Evolutionary conservation across 2,113 vertebrate genomes (phyloP).

Genomic region (Alethe castanea): DNA sequence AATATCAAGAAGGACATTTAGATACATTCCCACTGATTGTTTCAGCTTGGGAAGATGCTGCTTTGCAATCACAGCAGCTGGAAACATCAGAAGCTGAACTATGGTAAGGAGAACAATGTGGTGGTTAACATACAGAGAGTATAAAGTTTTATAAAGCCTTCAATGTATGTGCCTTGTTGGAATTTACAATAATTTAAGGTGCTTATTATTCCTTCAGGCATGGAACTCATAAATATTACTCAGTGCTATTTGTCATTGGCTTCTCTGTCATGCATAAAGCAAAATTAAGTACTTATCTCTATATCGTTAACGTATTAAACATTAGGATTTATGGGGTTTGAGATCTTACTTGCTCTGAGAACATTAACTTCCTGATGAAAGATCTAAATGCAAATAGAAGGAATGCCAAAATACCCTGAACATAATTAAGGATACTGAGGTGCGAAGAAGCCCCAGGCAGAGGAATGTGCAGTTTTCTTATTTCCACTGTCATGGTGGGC

Average conservation of each 20-base stretch:
- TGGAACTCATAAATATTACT: conserved; percentile 63
- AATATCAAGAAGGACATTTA: neutral
- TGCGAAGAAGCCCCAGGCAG: conserved; percentile 36
- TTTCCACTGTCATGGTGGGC: conserved; percentile 41
- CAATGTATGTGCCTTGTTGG: conserved; percentile 48
- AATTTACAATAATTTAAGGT: conserved; percentile 60
- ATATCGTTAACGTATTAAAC: conserved; percentile 57
- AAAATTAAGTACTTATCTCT: conserved; percentile 69
- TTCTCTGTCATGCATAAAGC: conserved; percentile 58
- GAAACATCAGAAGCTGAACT: neutral
- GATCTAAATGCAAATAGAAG: conserved; percentile 48
- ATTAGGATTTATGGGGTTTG: conserved; percentile 62
- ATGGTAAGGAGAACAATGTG: neutral
- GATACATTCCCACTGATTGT: neutral
- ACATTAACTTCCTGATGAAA: conserved; percentile 63
- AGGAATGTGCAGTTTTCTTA: conserved; percentile 13
- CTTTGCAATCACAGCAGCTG: neutral
- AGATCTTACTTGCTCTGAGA: conserved; percentile 53
- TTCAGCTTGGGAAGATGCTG: neutral
- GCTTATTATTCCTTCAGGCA: conserved; percentile 53
- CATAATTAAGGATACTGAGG: conserved; percentile 47
- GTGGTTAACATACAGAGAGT: neutral
- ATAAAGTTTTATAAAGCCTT: conserved; percentile 57
- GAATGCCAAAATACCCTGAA: conserved; percentile 34
- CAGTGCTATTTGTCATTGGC: conserved; percentile 60